Conservation (phyloP, 2,888 invertebrate species). For the Coelogynopora nodosa region DNA sequence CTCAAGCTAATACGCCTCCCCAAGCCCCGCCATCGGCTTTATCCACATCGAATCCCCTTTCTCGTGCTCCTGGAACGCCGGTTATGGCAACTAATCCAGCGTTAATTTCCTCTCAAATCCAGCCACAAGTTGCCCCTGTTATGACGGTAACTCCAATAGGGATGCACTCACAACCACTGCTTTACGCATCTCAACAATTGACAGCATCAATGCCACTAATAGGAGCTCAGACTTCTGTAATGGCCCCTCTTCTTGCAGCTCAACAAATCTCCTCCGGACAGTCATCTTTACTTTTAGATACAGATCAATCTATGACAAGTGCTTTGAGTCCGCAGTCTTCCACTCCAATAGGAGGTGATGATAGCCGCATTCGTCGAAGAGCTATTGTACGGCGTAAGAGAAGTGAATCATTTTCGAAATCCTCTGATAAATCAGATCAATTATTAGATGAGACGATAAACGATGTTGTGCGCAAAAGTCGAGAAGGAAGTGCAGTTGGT, state of each 20-base stretch:
- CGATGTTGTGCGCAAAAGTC: slow-evolving; percentile 32
- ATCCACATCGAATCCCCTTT: background rate
- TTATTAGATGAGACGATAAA: slow-evolving; percentile 36
- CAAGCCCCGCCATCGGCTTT: background rate
- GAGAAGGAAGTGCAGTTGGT: slow-evolving; percentile 13
- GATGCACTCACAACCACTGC: background rate
- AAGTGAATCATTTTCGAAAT: background rate
- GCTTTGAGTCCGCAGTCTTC: background rate
- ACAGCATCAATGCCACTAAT: background rate
- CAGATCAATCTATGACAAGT: background rate
- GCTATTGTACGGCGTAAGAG: background rate
- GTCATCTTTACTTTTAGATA: background rate
- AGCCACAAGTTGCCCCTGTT: background rate
- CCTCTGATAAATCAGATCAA: background rate
- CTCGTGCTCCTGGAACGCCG: background rate
- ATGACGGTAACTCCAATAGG: slow-evolving; percentile 1
- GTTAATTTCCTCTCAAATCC: background rate
- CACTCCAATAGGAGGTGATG: background rate
- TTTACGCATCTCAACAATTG: background rate
- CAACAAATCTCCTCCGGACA: background rate
- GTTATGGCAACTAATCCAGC: background rate
- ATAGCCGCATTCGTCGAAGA: background rate
- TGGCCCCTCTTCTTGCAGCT: background rate
- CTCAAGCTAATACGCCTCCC: slow-evolving; percentile 7
- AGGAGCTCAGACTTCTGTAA: background rate